phyloP scores from a whole-genome alignment of 1,140 invertebrate species.

The Hypothenemus hampei region DNA sequence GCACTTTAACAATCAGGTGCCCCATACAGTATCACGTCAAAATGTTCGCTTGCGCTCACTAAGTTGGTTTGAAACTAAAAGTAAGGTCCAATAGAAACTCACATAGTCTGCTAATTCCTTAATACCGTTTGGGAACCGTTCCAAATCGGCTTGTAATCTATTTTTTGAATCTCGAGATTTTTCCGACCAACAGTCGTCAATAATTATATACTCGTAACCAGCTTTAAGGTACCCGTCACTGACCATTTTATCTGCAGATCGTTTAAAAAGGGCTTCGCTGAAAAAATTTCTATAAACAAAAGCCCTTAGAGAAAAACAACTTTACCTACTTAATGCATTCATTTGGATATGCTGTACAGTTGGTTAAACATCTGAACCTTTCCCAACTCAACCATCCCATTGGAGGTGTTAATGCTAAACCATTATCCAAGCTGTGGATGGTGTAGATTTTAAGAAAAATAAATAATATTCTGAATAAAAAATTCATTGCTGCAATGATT shows the following conservation, averaged over 20 bases:
- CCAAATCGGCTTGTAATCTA: slow-evolving; percentile 64
- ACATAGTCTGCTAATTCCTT: slow-evolving; percentile 76
- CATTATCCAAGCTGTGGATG: slow-evolving; percentile 56
- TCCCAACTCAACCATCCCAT: slow-evolving; percentile 79
- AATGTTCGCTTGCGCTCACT: too few species aligned
- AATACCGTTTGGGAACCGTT: slow-evolving; percentile 78
- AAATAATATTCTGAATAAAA: neutral
- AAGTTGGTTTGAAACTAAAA: too few species aligned
- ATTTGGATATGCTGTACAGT: slow-evolving; percentile 63
- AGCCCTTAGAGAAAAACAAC: neutral
- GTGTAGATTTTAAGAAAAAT: neutral
- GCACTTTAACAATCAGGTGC: too few species aligned
- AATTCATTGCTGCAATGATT: neutral
- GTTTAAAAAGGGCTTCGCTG: slow-evolving; percentile 76
- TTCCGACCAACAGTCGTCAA: slow-evolving; percentile 85
- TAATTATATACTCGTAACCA: slow-evolving; percentile 81
- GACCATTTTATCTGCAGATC: slow-evolving; percentile 71
- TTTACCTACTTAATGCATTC: slow-evolving; percentile 57
- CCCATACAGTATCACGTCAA: too few species aligned
- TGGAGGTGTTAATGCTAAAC: slow-evolving; percentile 57
- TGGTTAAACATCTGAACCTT: slow-evolving; percentile 63
- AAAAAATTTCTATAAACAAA: too few species aligned
- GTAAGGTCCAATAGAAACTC: slow-evolving; percentile 39
- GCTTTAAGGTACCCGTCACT: slow-evolving; percentile 70
- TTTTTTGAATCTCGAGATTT: slow-evolving; percentile 59